Base-by-base conservation (phyloP, 2,888 invertebrate genomes). In the Drosophila mulleri region DNA sequence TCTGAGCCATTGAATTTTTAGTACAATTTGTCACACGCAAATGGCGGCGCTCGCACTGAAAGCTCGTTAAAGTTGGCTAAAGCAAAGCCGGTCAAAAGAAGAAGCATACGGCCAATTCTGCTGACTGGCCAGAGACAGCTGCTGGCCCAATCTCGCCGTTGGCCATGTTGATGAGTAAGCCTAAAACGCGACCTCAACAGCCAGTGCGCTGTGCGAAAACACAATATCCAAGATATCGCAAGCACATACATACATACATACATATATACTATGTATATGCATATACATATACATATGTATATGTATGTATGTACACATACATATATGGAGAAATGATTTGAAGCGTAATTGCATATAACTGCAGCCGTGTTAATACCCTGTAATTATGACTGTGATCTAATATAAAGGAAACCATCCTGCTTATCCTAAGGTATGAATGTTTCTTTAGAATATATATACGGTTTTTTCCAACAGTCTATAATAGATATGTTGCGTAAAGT, bases 11-110 rank as follows among this genome's bases (percentile, higher is more conserved):
- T 83, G 78, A 62, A 75, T 75, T 79, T 78, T 75, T 54, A 76
- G 73, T 83, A 76, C 80, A 76, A 85, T 67, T 76, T 80, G 58
- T 69, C 67, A 59, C 61, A 65, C 52, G 65, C 78, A 72, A 67
- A 80, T 65, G 67, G 50, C 60, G 77, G 66, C 76, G 72, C 80
- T 72, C 53, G 48, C 82, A 78, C 52, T 68, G 66, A 67, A 73
- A 76, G 69, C 82, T 56, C 72, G 73, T 63, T 62, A 77, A 79
- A 80, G 77, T 66, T 63, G 48, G 37, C 64, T 37, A 58, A 67
- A 67, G 54, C 66, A 66, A 66, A 67, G 56, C 56, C 67, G 65
- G 60, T 56, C 67, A 64, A 75, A 67, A 60, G 48, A 73, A 57
- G 37, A 32, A 54, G 35, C 44, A 47, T 23, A 45, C 16, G 11